A percentile compares a stretch with the other conserved stretches of the same genome.
These are phyloP conservation scores for Himalopsyche tibetana DNA, from an alignment of 2,888 invertebrate species.

Conservation along the genomic window DNA sequence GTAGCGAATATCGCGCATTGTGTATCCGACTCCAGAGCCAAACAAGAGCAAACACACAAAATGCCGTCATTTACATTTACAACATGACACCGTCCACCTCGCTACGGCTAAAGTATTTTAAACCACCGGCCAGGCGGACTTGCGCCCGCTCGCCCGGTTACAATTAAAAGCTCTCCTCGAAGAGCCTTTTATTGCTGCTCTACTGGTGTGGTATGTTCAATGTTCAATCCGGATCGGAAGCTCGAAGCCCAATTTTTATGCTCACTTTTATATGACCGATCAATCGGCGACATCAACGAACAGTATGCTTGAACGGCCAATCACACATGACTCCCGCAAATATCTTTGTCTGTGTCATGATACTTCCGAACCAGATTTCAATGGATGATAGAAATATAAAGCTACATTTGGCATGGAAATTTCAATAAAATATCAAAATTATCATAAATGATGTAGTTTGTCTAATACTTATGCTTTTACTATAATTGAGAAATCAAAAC, in stretches of 20 bases:
- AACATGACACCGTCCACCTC: constrained; percentile 64
- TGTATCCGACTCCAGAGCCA: constrained; percentile 93
- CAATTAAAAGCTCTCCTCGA: constrained; percentile 43
- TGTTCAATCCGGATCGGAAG: constrained; percentile 52
- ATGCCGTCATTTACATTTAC: constrained; percentile 68
- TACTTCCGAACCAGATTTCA: constrained; percentile 53
- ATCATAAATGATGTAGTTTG: constrained; percentile 50
- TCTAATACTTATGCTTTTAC: constrained; percentile 53
- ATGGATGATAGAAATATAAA: constrained; percentile 60
- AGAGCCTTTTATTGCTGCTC: constrained; percentile 48
- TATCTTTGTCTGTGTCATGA: not conserved
- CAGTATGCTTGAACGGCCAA: not conserved
- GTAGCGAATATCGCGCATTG: constrained; percentile 98
- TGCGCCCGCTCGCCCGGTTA: constrained; percentile 46
- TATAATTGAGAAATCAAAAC: constrained; percentile 51
- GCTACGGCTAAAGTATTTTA: constrained; percentile 44
- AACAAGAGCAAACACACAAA: constrained; percentile 68
- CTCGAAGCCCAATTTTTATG: not conserved
- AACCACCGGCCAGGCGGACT: constrained; percentile 37
- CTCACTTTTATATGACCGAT: not conserved
- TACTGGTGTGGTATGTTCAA: constrained; percentile 54
- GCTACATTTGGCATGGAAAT: constrained; percentile 55
- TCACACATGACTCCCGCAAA: not conserved
- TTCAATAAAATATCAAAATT: constrained; percentile 51
- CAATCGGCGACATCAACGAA: not conserved